Evolutionary conservation across 53 echinoderm and acorn worm genomes (phyloP).

Genomic region (Stichopus horrens): DNA sequence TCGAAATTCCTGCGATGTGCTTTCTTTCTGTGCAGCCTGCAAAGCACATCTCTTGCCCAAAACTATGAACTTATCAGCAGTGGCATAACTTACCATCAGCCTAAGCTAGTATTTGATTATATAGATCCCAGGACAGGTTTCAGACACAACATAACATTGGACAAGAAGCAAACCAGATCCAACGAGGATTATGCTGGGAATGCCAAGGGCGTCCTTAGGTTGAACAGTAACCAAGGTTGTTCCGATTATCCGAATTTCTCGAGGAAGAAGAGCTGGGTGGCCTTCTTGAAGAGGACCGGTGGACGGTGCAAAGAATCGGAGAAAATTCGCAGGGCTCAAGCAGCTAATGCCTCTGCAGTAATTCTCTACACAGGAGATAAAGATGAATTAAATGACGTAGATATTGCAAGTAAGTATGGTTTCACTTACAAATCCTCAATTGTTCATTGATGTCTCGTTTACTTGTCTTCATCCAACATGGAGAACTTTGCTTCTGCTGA

Average conservation of each 20-base stretch:
- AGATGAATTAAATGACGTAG: conserved; percentile 26
- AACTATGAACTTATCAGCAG: conserved; percentile 38
- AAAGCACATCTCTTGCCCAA: conserved; percentile 30
- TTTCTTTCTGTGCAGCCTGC: not conserved
- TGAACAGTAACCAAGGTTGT: conserved; percentile 22
- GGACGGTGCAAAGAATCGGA: conserved; percentile 42
- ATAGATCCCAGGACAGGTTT: conserved; percentile 15
- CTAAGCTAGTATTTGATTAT: conserved; percentile 27
- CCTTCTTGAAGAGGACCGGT: conserved; percentile 33
- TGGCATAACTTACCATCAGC: conserved; percentile 8
- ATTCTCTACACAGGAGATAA: conserved; percentile 42
- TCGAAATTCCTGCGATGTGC: conserved; percentile 2
- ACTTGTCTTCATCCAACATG: no score
- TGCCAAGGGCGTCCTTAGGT: conserved; percentile 15
- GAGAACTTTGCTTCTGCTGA: no score
- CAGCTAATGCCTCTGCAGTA: conserved; percentile 57
- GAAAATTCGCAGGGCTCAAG: conserved; percentile 52
- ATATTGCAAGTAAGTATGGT: conserved; percentile 31
- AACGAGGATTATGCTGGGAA: conserved; percentile 31
- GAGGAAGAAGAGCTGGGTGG: conserved; percentile 35
- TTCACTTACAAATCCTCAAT: not conserved
- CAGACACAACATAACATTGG: conserved; percentile 21
- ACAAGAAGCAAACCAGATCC: conserved; percentile 7
- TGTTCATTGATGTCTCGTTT: no score
- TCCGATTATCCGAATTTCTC: conserved; percentile 11